phyloP scores from a whole-genome alignment of 2,113 vertebrate species.

The Podarcis cretensis region DNA sequence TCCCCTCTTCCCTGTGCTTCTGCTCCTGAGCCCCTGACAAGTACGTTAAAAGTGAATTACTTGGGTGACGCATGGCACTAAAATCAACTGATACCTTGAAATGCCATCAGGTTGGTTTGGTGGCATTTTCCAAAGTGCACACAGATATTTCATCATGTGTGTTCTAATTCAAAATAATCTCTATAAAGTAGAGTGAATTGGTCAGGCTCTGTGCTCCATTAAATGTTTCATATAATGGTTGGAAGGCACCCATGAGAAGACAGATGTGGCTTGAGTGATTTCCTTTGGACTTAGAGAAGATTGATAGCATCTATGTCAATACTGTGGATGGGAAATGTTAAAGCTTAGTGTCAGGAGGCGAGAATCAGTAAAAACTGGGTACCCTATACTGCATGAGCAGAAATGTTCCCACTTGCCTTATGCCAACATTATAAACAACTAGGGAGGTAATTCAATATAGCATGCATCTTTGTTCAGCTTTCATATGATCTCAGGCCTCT shows the following conservation, averaged over 20 bases:
- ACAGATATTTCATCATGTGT: constrained; percentile 8
- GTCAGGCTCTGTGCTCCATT: constrained; percentile 16
- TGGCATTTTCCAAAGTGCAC: constrained; percentile 30
- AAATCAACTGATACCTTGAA: constrained; percentile 27
- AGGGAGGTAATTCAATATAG: no score
- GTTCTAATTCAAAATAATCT: constrained; percentile 22
- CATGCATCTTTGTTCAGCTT: no score
- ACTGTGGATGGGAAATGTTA: background rate
- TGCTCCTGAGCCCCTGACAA: no score
- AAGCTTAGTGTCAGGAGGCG: no score
- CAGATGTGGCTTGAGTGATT: background rate
- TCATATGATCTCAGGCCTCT: no score
- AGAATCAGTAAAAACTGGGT: no score
- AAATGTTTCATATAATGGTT: constrained; percentile 20
- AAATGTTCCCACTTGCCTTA: no score
- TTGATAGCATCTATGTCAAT: background rate
- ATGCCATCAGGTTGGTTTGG: constrained; percentile 22
- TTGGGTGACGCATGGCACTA: constrained; percentile 37
- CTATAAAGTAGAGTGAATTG: background rate
- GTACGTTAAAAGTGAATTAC: constrained; percentile 50
- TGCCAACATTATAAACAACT: no score
- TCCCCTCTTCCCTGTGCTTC: no score
- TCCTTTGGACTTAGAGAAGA: background rate
- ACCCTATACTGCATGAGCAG: no score
- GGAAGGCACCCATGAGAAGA: background rate